These are phyloP conservation scores for Gryllus bimaculatus DNA, from an alignment of 1,140 invertebrate genomes.

Conservation along the genomic window DNA sequence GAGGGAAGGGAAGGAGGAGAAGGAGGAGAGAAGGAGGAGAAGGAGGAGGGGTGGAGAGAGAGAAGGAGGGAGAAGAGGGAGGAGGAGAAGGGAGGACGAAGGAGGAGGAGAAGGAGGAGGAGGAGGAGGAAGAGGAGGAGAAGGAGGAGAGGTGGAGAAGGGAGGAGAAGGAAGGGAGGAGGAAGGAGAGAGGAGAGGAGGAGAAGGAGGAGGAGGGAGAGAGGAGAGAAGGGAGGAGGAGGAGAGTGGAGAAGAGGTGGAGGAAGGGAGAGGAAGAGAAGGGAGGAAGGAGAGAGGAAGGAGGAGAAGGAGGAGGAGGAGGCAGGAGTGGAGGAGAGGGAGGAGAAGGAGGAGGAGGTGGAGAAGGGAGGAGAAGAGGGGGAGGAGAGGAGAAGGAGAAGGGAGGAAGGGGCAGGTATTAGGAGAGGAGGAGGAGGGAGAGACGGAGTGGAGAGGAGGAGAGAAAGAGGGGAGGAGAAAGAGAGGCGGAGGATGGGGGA, in stretches of 20 bases:
- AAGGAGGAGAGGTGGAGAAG: constrained; percentile 7
- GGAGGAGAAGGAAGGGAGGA: constrained; percentile 20
- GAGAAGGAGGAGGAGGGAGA: constrained; percentile 19
- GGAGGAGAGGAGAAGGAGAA: too few relatives aligned
- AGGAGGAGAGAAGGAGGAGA: not conserved
- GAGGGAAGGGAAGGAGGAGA: constrained; percentile 13
- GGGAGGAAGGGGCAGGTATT: too few relatives aligned
- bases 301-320: constrained; percentile 12
- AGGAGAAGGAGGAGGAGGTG: constrained; percentile 12
- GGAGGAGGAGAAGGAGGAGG: not conserved
- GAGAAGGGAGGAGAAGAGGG: too few relatives aligned
- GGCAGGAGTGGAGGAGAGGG: constrained; percentile 15
- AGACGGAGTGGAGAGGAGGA: too few relatives aligned
- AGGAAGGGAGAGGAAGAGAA: constrained; percentile 15
- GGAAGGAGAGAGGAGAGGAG: constrained; percentile 18
- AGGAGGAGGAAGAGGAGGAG: constrained; percentile 8
- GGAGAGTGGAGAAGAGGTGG: constrained; percentile 17
- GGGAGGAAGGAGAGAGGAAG: constrained; percentile 9
- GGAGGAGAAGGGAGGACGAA: not conserved
- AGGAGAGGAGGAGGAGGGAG: too few relatives aligned
- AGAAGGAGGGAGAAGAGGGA: not conserved
- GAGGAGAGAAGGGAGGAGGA: constrained; percentile 18
- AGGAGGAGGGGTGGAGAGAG: not conserved
- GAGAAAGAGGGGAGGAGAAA: too few relatives aligned
- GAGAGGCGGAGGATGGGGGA: constrained; percentile 20